Evolutionary conservation across 2,888 invertebrate species (phyloP).

Genomic region (Drosophila mimica): DNA sequence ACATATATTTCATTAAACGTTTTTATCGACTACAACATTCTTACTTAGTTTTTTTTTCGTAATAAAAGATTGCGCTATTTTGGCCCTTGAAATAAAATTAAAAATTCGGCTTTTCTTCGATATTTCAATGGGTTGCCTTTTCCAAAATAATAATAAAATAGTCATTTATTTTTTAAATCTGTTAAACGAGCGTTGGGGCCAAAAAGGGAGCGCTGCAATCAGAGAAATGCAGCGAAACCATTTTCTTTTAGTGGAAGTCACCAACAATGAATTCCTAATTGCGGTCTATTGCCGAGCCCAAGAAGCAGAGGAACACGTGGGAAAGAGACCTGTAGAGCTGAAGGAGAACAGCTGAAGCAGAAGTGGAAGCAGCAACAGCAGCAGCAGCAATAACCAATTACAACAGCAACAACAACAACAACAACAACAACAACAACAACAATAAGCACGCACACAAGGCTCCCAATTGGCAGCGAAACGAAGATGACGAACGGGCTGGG

Average conservation of each 20-base stretch:
- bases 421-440: background rate
- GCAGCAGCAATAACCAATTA: conserved; percentile 55
- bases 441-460: conserved; percentile 43
- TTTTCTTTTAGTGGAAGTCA: background rate
- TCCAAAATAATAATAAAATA: background rate
- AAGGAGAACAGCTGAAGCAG: background rate
- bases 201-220: background rate
- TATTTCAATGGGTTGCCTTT: background rate
- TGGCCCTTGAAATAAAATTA: background rate
- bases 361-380: conserved; percentile 6
- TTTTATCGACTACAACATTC: background rate
- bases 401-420: conserved; percentile 33
- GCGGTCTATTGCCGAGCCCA: background rate
- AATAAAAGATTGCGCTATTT: background rate
- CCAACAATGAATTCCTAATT: conserved; percentile 3
- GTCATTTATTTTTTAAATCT: background rate
- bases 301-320: background rate
- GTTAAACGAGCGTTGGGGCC: background rate
- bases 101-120: background rate
- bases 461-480: conserved; percentile 31
- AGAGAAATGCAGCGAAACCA: background rate
- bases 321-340: background rate
- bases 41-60: background rate
- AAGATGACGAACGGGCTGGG: conserved; percentile 23
- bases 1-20: background rate